Conservation (phyloP, 1,140 invertebrate species). For the Drosophila saltans region DNA sequence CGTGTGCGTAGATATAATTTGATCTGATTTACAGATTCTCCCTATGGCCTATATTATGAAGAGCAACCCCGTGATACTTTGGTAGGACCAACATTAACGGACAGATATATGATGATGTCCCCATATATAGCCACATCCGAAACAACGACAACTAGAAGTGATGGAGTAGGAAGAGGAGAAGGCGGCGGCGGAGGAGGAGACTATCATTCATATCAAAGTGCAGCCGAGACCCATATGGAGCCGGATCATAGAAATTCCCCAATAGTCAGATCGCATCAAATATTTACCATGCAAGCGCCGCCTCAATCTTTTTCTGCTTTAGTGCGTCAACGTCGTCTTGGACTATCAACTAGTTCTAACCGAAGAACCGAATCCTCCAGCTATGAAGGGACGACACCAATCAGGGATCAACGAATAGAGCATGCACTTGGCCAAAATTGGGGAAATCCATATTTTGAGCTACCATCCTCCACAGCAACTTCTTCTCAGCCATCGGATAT, state of each 20-base stretch:
- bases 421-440: slow-evolving; percentile 34
- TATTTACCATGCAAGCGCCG: slow-evolving; percentile 10
- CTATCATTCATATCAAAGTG: slow-evolving; percentile 24
- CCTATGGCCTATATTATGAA: slow-evolving; percentile 38
- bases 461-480: slow-evolving; percentile 26
- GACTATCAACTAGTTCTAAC: slow-evolving; percentile 30
- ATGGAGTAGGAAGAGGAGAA: neutral
- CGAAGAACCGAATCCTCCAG: slow-evolving; percentile 8
- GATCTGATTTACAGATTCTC: slow-evolving; percentile 26
- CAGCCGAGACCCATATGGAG: neutral
- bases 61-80: slow-evolving; percentile 39
- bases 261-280: neutral
- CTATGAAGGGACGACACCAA: neutral
- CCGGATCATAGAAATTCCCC: slow-evolving; percentile 11
- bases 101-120: slow-evolving; percentile 56
- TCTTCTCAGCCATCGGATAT: slow-evolving; percentile 50
- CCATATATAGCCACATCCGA: slow-evolving; percentile 41
- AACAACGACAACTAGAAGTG: neutral
- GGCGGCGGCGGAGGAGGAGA: slow-evolving; percentile 1
- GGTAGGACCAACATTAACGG: slow-evolving; percentile 24
- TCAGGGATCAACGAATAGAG: slow-evolving; percentile 23
- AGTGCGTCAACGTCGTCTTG: slow-evolving; percentile 28
- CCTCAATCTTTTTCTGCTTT: slow-evolving; percentile 30
- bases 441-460: slow-evolving; percentile 33
- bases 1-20: slow-evolving; percentile 1